Evolutionary conservation across 2,797 vertebrate species (phyloP).

Genomic region (Lateolabrax maculatus): DNA sequence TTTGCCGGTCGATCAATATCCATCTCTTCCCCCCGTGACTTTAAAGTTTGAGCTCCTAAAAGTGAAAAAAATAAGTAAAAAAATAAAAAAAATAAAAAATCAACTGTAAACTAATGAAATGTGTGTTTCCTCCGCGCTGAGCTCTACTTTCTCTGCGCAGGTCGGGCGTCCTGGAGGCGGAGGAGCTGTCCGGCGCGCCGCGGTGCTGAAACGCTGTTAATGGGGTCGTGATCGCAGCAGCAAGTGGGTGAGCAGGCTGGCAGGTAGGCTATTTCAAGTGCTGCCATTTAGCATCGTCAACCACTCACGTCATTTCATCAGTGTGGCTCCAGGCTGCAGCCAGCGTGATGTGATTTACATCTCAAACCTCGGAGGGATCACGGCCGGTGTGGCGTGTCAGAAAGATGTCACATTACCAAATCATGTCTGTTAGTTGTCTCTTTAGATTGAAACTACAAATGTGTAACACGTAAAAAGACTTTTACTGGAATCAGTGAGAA

Average conservation of each 20-base stretch:
- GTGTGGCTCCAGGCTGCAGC: conserved; percentile 64
- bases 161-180: not conserved
- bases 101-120: too few species aligned
- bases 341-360: conserved; percentile 53
- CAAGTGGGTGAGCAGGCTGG: conserved; percentile 59
- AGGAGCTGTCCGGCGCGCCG: conserved; percentile 61
- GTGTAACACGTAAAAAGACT: not conserved
- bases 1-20: conserved; percentile 75
- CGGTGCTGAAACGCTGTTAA: conserved; percentile 62
- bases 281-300: conserved; percentile 79
- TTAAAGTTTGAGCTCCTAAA: conserved; percentile 10
- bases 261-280: conserved; percentile 80
- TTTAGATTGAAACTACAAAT: not conserved
- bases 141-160: not conserved
- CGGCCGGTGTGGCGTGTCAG: conserved; percentile 3
- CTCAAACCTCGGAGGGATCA: conserved; percentile 19
- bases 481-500: not conserved
- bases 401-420: not conserved
- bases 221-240: conserved; percentile 47
- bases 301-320: conserved; percentile 76
- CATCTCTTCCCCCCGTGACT: conserved; percentile 53
- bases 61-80: not conserved
- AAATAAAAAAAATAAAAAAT: too few species aligned
- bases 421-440: not conserved
- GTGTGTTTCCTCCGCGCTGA: not conserved